Base-by-base conservation (phyloP, 2,888 invertebrate genomes). In the Scotopteryx bipunctaria region DNA sequence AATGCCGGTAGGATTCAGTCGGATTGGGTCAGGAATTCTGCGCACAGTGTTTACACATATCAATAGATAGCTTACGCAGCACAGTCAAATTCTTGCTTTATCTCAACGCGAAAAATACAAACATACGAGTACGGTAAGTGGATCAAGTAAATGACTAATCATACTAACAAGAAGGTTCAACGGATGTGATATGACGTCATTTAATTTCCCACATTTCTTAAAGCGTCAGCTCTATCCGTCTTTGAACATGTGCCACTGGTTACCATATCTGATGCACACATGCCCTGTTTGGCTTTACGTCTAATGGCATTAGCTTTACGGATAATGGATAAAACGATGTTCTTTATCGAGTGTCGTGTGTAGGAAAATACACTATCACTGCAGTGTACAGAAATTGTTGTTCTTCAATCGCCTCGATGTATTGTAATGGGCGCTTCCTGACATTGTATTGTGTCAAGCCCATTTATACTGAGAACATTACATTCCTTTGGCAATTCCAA, bases 161-260 rank as follows among this genome's bases (percentile, higher is more conserved):
- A 36, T 44, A 32, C 51, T 23, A 25, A 23, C 13, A 23, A 42
- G 32, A 32, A 27, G 25, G n/a, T 13, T 51, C 37, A 33, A 38
- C 57, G 58, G 51, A 58, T 52, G 57, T 52, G 21, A 29, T 13
- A 35, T 62, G 62, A 62, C 64, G 64, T 61, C 57, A 55, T 52
- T 47, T 43, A 37, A 55, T 57, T 64, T 64, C 62, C 57, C 64
- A 64, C 64, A 62, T 57, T 61, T 47, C 43, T 45, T 43, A 48
- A 50, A 57, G 54, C 33, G 55, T 45, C 44, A 35, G 40, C 49
- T 50, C 50, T 57, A 58, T 55, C 53, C 55, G 59, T 52, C 35
- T 54, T 51, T 31, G 31, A 38, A 57, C 63, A 61, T 61, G 53
- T 60, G 62, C 32, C 48, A 37, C 52, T 47, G 51, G 56, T 58